Percentiles rank a stretch among this genome's conserved stretches.
These are phyloP conservation scores for Eumacrocentrus americanus DNA, from an alignment of 2,888 invertebrate genomes.

Conservation along the genomic window DNA sequence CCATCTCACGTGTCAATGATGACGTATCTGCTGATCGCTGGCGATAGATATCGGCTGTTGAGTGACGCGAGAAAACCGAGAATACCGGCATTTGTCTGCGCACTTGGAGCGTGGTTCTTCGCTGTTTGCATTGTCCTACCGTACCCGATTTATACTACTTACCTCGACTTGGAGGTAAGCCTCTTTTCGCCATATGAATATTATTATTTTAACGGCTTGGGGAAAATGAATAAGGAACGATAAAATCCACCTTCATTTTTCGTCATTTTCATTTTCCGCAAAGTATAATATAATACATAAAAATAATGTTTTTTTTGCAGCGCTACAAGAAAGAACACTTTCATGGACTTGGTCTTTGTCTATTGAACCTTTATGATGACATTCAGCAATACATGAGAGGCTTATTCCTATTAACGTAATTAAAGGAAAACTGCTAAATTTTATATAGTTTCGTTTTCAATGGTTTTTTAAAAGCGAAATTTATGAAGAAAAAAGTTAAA, in stretches of 20 bases:
- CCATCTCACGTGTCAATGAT: conserved; percentile 74
- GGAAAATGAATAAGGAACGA: no score
- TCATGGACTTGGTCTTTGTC: conserved; percentile 68
- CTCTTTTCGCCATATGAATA: no score
- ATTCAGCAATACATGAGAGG: conserved; percentile 73
- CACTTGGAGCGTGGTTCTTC: conserved; percentile 74
- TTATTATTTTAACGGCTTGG: no score
- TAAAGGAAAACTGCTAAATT: no score
- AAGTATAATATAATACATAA: no score
- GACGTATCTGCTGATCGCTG: conserved; percentile 72
- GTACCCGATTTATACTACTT: conserved; percentile 75
- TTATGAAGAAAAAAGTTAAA: background rate
- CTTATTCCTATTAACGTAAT: conserved; percentile 70
- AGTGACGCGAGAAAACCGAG: conserved; percentile 70
- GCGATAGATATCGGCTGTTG: conserved; percentile 72
- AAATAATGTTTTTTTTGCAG: conserved; percentile 62
- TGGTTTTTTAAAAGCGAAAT: background rate
- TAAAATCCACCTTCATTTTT: no score
- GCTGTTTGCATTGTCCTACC: conserved; percentile 75
- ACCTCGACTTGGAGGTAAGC: conserved; percentile 73
- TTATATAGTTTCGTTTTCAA: background rate
- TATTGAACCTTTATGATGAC: conserved; percentile 70
- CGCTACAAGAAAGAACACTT: conserved; percentile 63
- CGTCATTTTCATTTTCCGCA: no score
- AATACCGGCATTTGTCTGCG: conserved; percentile 72